A percentile compares a stretch with the other conserved stretches of the same genome.
phyloP scores from a whole-genome alignment of 2,797 vertebrate genomes.

The Sternarchorhynchus goeldii region DNA sequence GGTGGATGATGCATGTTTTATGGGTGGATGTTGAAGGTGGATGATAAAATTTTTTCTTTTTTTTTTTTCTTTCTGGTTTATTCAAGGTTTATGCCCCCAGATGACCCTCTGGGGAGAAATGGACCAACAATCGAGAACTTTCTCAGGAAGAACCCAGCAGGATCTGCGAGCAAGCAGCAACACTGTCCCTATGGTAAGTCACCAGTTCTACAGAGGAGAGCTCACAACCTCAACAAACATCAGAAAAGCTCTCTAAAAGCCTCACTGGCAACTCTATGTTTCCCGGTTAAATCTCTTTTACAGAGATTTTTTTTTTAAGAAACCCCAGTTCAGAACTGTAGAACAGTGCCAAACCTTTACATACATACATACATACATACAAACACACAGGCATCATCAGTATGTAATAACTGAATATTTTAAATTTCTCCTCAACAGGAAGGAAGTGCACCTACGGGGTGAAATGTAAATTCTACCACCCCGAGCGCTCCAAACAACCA shows the following conservation, averaged over 20 bases:
- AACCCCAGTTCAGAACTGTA: too few species aligned
- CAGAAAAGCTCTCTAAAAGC: background rate
- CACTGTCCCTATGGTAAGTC: slow-evolving; percentile 90
- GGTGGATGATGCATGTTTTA: too few species aligned
- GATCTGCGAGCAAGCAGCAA: slow-evolving; percentile 80
- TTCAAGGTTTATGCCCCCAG: slow-evolving; percentile 77
- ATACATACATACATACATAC: too few species aligned
- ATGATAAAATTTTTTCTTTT: too few species aligned
- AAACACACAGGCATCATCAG: too few species aligned
- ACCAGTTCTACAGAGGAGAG: background rate
- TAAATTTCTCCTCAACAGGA: slow-evolving; percentile 67
- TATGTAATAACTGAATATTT: background rate
- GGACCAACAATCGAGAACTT: slow-evolving; percentile 77
- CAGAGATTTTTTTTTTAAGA: too few species aligned
- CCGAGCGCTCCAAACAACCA: slow-evolving; percentile 87
- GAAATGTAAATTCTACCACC: slow-evolving; percentile 95
- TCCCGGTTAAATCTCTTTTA: too few species aligned
- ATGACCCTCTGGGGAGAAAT: slow-evolving; percentile 75
- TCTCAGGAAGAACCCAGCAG: slow-evolving; percentile 69
- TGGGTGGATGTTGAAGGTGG: too few species aligned
- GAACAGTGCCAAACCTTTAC: too few species aligned
- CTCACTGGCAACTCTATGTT: too few species aligned
- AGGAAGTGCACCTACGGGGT: slow-evolving; percentile 96
- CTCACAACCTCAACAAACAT: background rate
- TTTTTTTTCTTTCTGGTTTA: background rate